Evolutionary conservation across 92 coral and sea anemone genomes (phyloP).

Genomic region (Phenganax subtilis): DNA sequence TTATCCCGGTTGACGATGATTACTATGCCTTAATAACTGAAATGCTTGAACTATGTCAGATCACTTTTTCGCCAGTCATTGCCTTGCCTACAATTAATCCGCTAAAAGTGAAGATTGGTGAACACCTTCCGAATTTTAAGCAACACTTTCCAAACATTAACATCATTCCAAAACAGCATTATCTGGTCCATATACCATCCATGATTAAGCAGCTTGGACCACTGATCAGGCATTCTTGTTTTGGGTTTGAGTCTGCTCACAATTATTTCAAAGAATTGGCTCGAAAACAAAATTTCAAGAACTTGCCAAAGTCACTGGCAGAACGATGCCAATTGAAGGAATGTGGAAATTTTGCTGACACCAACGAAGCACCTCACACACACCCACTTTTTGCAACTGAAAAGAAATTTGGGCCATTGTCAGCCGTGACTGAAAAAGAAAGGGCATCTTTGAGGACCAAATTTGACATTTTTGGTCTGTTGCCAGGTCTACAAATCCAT

Average conservation of each 20-base stretch:
- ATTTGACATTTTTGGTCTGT: neutral
- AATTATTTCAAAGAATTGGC: conserved; percentile 57
- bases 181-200: conserved; percentile 53
- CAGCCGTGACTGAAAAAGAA: neutral
- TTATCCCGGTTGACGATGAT: conserved; percentile 43
- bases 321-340: conserved; percentile 55
- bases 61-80: conserved; percentile 43
- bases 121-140: conserved; percentile 10
- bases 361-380: conserved; percentile 23
- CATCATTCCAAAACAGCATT: conserved; percentile 23
- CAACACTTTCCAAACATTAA: conserved; percentile 16
- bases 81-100: conserved; percentile 21
- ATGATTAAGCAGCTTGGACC: conserved; percentile 64
- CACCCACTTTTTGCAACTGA: conserved; percentile 31
- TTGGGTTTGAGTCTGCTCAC: conserved; percentile 62
- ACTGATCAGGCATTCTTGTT: conserved; percentile 57
- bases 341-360: conserved; percentile 28
- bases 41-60: conserved; percentile 13
- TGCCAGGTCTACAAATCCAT: neutral
- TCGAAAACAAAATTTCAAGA: conserved; percentile 50
- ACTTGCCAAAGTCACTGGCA: conserved; percentile 59
- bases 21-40: conserved; percentile 26
- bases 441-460: conserved; percentile 8
- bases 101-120: conserved; percentile 24
- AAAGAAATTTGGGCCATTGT: conserved; percentile 20